Evolutionary conservation across 2,888 invertebrate species (phyloP), one percentile per base, ranked within the genome.

Genomic region (Tuberolachnus salignus): DNA sequence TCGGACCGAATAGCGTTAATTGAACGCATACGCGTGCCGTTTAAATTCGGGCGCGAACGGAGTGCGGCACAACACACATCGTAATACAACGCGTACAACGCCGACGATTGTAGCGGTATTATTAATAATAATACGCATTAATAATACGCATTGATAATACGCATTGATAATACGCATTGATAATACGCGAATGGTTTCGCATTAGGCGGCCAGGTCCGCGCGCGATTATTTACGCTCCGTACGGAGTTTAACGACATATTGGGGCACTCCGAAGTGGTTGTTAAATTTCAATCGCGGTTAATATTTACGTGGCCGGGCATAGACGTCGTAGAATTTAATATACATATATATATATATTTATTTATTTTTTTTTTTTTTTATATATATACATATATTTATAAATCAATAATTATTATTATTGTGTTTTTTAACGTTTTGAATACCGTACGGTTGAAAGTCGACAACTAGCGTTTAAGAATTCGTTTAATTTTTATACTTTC

Each of bases 271-370:
- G 57, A 44, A 16, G 57, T 44, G 16, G 44, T 57, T 23, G 57
- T 70, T 70, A 70, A 70, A 70, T 57, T 70, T 70, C 42, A 70
- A 55, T 55, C 42, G 55, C 69, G 42, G 19, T 34, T 19, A 34
- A 34, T 9, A 11, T 51, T 69, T 69, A 55, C 21, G 19, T 21
- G 55, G n/a, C n/a, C 21, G 3, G 11, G 21, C 55, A 21, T 55
- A 21, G 10, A 2, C 2, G 21, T 34, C 19, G 19, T 69, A 46
- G 46, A 23, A 49, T 66, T 64, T n/a, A n/a, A n/a, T n/a, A n/a
- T n/a, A n/a, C n/a, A n/a, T n/a, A n/a, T n/a, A n/a, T n/a, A n/a
- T n/a, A n/a, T n/a, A n/a, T n/a, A n/a, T n/a, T 34, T 34, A 4
- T 34, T 34, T 34, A 34, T 34, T 34, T 34, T 34, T 34, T 34